A percentile compares a stretch with the other conserved stretches of the same genome.
phyloP scores from a whole-genome alignment of 2,888 invertebrate genomes.

The Papilio demoleus region DNA sequence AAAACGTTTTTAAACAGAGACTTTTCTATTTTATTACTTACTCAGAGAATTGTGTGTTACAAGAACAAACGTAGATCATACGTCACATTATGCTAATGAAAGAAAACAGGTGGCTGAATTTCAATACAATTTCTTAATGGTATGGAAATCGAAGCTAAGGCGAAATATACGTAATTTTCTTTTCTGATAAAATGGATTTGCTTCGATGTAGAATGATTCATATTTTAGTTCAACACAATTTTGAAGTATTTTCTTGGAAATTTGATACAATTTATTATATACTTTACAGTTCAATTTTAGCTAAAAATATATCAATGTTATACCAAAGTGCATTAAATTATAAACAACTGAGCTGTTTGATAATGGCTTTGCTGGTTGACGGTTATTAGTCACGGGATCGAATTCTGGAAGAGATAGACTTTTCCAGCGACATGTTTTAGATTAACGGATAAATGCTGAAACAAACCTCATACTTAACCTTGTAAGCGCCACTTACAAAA shows the following conservation, averaged over 20 bases:
- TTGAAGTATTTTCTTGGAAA: conserved; percentile 18
- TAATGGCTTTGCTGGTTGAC: background rate
- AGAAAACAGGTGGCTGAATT: conserved; percentile 79
- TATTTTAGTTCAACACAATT: conserved; percentile 30
- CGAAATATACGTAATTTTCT: conserved; percentile 38
- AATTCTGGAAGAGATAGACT: background rate
- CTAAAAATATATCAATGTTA: background rate
- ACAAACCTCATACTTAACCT: too few species aligned
- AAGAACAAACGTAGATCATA: conserved; percentile 43
- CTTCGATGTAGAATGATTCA: conserved; percentile 31
- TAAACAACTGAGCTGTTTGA: background rate
- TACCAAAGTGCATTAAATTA: background rate
- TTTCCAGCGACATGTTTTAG: background rate
- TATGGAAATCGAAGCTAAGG: conserved; percentile 41
- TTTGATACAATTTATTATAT: conserved; percentile 5
- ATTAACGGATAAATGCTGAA: too few species aligned
- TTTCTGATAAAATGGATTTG: conserved; percentile 33
- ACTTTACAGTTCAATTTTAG: conserved; percentile 8
- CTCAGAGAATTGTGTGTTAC: conserved; percentile 7
- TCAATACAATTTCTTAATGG: conserved; percentile 62
- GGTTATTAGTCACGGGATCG: background rate
- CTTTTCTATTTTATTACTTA: background rate
- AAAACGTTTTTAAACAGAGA: too few species aligned
- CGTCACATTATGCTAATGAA: conserved; percentile 63
- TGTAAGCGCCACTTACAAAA: too few species aligned